phyloP scores from a whole-genome alignment of 1,140 invertebrate species.

The Drosophila willistoni region DNA sequence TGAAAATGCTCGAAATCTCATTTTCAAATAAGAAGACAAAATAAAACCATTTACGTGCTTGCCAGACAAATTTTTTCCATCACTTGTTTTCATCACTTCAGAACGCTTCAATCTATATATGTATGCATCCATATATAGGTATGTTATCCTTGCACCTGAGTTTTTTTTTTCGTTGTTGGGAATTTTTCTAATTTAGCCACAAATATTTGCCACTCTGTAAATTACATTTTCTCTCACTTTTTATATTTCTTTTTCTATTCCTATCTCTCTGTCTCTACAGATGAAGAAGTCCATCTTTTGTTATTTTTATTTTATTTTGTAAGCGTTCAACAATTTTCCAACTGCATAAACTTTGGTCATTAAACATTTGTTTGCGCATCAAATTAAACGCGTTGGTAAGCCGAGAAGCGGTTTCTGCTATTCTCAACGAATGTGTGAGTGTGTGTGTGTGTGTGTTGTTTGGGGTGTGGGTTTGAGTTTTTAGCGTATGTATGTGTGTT shows the following conservation, averaged over 20 bases:
- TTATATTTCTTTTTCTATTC: neutral
- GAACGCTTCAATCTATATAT: conserved; percentile 22
- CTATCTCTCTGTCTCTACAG: neutral
- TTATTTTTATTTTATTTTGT: conserved; percentile 21
- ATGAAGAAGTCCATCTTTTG: neutral
- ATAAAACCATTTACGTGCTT: conserved; percentile 14
- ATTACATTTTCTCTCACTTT: conserved; percentile 17
- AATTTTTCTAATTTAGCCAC: conserved; percentile 58
- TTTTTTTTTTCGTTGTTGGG: neutral
- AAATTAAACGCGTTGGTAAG: conserved; percentile 69
- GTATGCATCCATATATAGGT: conserved; percentile 19
- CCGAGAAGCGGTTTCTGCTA: conserved; percentile 43
- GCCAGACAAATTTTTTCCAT: neutral
- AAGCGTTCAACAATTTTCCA: conserved; percentile 32
- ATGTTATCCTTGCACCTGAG: conserved; percentile 43
- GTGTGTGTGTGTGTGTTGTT: conserved; percentile 20
- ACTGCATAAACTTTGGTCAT: conserved; percentile 65
- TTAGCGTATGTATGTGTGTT: neutral
- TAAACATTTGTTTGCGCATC: conserved; percentile 76
- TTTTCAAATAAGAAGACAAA: conserved; percentile 6
- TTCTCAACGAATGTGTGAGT: conserved; percentile 27
- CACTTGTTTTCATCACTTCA: conserved; percentile 9
- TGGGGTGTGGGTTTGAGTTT: neutral
- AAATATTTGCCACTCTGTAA: conserved; percentile 61
- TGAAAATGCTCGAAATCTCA: neutral